Evolutionary conservation across 2,888 invertebrate species (phyloP).

Genomic region (Lithophane socia): DNA sequence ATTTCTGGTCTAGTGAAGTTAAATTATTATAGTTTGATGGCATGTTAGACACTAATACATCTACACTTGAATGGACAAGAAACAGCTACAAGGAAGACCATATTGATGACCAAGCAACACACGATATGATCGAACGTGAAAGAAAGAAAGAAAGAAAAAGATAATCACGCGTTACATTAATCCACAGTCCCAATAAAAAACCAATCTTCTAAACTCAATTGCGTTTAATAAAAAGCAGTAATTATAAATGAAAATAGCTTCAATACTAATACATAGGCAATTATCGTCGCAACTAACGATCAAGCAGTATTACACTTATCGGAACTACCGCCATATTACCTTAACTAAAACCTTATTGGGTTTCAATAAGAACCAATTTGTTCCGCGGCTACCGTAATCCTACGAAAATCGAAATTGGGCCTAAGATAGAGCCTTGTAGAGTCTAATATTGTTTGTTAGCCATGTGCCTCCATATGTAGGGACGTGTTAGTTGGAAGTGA

Average conservation of each 20-base stretch:
- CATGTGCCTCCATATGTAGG: conserved; percentile 55
- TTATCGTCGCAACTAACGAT: conserved; percentile 72
- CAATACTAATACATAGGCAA: conserved; percentile 64
- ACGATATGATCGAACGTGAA: conserved; percentile 39
- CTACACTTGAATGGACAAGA: conserved; percentile 47
- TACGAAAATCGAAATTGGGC: conserved; percentile 25
- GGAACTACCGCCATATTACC: conserved; percentile 60
- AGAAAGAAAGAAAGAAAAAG: conserved; percentile 45
- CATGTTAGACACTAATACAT: conserved; percentile 53
- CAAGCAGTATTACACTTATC: conserved; percentile 73
- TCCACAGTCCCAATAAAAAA: conserved; percentile 53
- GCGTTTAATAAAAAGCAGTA: conserved; percentile 58
- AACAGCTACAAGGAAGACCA: conserved; percentile 30
- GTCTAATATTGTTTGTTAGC: conserved; percentile 64
- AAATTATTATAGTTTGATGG: conserved; percentile 55
- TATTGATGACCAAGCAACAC: conserved; percentile 35
- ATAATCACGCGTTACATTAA: conserved; percentile 48
- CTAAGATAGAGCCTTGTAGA: conserved; percentile 40
- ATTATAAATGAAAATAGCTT: conserved; percentile 62
- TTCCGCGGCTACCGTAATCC: conserved; percentile 56
- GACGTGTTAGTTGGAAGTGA: conserved; percentile 72
- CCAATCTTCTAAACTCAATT: conserved; percentile 57
- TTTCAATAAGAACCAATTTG: conserved; percentile 73
- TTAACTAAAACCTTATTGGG: conserved; percentile 67
- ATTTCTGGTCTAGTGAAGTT: conserved; percentile 63